A percentile compares a stretch with the other conserved stretches of the same genome.
These are phyloP conservation scores for Petrocephalus microphthalmus DNA, from an alignment of 2,113 vertebrate genomes.

Conservation along the genomic window DNA sequence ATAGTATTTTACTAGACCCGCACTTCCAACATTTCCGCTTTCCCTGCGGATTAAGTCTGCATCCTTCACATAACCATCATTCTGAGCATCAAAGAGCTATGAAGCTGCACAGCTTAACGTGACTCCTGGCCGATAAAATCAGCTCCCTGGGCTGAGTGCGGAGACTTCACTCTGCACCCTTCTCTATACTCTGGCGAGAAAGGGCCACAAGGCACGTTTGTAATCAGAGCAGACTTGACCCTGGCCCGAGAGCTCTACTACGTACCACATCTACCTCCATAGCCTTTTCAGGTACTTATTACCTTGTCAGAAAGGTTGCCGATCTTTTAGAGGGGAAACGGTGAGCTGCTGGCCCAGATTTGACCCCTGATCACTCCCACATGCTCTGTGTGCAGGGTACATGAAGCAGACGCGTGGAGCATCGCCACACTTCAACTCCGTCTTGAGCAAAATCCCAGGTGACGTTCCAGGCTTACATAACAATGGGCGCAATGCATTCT, in stretches of 20 bases:
- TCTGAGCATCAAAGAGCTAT: background rate
- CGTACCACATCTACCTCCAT: background rate
- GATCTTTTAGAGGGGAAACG: background rate
- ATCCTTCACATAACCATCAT: background rate
- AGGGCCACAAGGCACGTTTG: background rate
- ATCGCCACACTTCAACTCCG: background rate
- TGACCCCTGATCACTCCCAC: too few relatives aligned
- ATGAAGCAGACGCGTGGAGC: background rate
- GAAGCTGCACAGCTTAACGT: background rate
- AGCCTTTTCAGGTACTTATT: background rate
- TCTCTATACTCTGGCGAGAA: background rate
- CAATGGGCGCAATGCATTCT: background rate
- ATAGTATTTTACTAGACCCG: background rate
- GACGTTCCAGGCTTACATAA: background rate
- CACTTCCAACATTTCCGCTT: background rate
- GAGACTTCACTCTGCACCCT: background rate
- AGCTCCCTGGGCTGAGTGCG: background rate
- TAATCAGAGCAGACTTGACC: background rate
- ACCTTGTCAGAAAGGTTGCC: background rate
- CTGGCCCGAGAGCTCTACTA: background rate
- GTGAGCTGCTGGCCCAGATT: background rate
- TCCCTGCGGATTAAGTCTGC: background rate
- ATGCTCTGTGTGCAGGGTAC: background rate
- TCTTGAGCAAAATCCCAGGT: background rate
- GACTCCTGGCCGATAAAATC: background rate